phyloP scores from a whole-genome alignment of 2,113 vertebrate species.

The Sylvilagus bachmani region DNA sequence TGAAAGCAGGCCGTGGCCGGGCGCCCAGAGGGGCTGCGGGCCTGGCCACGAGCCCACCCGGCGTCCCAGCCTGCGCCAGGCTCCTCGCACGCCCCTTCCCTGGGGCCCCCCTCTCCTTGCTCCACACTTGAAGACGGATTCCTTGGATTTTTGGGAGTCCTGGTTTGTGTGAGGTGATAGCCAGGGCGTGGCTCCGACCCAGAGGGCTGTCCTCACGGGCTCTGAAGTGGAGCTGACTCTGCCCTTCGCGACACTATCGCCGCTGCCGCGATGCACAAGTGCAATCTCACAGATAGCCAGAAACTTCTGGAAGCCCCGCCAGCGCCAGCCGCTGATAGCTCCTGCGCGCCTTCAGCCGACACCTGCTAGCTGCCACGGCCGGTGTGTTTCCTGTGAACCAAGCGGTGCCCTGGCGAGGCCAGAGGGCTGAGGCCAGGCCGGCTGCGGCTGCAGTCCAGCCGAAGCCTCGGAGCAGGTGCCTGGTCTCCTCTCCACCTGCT shows the following conservation, averaged over 20 bases:
- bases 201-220: not conserved
- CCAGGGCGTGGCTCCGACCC: not conserved
- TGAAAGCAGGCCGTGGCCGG: not conserved
- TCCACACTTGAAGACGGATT: not conserved
- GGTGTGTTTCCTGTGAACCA: too few species aligned
- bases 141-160: conserved; percentile 29
- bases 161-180: conserved; percentile 10
- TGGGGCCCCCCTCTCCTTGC: not conserved
- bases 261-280: rapidly evolving
- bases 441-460: rapidly evolving
- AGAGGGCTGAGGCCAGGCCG: rapidly evolving
- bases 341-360: conserved; percentile 1
- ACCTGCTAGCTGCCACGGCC: not conserved
- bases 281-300: too few species aligned
- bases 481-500: not conserved
- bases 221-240: not conserved
- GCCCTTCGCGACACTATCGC: too few species aligned
- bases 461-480: rapidly evolving
- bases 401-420: not conserved
- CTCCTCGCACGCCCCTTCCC: too few species aligned
- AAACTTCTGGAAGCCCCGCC: not conserved
- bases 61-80: not conserved
- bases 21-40: rapidly evolving
- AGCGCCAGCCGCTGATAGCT: rapidly evolving
- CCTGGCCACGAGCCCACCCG: not conserved